Evolutionary conservation across 2,113 vertebrate species (phyloP).

Genomic region (Ivindomyrus marchei): DNA sequence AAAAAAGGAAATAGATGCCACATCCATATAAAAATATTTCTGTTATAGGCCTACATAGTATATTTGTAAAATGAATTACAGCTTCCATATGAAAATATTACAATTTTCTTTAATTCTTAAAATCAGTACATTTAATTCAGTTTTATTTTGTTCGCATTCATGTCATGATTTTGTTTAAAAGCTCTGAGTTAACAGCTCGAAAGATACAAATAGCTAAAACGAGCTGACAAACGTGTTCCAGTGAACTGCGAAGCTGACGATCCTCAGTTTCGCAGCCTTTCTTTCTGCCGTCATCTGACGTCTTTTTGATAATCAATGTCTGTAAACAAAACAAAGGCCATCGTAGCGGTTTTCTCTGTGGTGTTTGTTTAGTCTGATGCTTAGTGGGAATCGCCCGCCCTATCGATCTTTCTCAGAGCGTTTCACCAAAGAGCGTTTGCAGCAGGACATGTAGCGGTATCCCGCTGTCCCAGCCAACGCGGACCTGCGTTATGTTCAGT

Average conservation of each 20-base stretch:
- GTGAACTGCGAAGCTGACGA: neutral
- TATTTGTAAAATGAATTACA: neutral
- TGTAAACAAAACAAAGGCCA: neutral
- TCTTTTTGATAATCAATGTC: neutral
- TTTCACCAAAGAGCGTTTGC: neutral
- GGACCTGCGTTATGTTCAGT: neutral
- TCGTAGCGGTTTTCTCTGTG: neutral
- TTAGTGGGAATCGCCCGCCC: neutral
- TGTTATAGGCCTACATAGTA: neutral
- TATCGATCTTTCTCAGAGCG: neutral
- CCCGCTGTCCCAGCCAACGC: neutral
- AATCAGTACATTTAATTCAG: neutral
- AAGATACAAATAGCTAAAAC: neutral
- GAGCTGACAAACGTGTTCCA: neutral
- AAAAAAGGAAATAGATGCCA: neutral
- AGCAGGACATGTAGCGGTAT: neutral
- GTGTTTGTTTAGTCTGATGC: neutral
- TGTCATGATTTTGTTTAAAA: neutral
- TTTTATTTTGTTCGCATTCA: too few species aligned
- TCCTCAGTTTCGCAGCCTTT: neutral
- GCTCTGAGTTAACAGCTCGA: neutral
- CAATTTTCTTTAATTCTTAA: neutral
- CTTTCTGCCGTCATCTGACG: neutral
- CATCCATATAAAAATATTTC: neutral
- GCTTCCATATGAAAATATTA: neutral